Evolutionary conservation across 2,888 invertebrate genomes (phyloP).

Genomic region (Serrognathus titanus): DNA sequence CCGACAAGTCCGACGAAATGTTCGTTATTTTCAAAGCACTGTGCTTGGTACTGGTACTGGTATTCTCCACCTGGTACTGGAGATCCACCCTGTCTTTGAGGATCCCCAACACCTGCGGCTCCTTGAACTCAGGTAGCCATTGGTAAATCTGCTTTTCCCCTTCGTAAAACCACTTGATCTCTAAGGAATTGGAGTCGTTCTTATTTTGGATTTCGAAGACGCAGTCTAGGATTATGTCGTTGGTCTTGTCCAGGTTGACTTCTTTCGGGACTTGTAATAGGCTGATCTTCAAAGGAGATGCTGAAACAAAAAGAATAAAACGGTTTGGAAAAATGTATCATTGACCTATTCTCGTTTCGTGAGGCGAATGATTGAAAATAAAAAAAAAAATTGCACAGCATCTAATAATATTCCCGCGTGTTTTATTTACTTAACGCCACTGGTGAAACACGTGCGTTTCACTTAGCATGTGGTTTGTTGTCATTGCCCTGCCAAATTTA

Average conservation of each 20-base stretch:
- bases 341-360: no score
- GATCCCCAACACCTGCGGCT: slow-evolving; percentile 42
- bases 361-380: background rate
- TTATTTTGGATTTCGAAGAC: slow-evolving; percentile 48
- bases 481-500: no score
- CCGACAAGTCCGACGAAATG: slow-evolving; percentile 52
- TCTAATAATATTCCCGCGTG: background rate
- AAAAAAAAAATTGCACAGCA: background rate
- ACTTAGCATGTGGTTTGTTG: background rate
- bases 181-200: slow-evolving; percentile 42
- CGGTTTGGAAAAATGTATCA: background rate
- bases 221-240: slow-evolving; percentile 51
- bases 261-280: slow-evolving; percentile 11
- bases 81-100: slow-evolving; percentile 47
- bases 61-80: slow-evolving; percentile 45
- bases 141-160: slow-evolving; percentile 51
- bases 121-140: slow-evolving; percentile 46
- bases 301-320: slow-evolving; percentile 7
- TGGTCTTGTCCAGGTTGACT: slow-evolving; percentile 10
- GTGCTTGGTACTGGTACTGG: slow-evolving; percentile 47
- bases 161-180: slow-evolving; percentile 53
- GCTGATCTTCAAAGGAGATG: background rate
- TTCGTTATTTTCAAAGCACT: slow-evolving; percentile 54
- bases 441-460: slow-evolving; percentile 12
- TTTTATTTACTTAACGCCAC: slow-evolving; percentile 1